Conservation (phyloP, 2,888 invertebrate species). For the Piscicola geometra region DNA sequence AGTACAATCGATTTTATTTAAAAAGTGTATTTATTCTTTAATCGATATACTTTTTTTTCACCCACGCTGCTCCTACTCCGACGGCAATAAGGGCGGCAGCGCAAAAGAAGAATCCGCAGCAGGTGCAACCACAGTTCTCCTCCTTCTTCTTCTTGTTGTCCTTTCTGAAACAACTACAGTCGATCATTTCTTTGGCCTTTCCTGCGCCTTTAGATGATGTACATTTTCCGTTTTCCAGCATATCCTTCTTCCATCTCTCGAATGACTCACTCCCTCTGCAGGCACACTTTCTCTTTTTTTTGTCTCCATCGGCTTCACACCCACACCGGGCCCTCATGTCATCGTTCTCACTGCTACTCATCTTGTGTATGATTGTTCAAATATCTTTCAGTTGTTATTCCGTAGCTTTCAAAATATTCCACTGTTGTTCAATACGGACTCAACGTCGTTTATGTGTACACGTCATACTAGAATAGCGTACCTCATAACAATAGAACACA, state of each 20-base stretch:
- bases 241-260: slow-evolving; percentile 30
- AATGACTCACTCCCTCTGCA: slow-evolving; percentile 26
- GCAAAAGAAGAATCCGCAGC: slow-evolving; percentile 20
- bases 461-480: too few species aligned
- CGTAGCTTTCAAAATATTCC: too few species aligned
- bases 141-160: slow-evolving; percentile 14
- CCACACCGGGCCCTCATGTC: background rate
- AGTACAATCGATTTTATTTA: too few species aligned
- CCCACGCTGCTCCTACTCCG: slow-evolving; percentile 23
- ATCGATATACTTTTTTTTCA: slow-evolving; percentile 32
- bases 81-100: slow-evolving; percentile 28
- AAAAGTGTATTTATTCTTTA: background rate
- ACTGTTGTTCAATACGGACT: too few species aligned
- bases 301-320: background rate
- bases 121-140: slow-evolving; percentile 13
- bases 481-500: too few species aligned
- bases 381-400: too few species aligned
- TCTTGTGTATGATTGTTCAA: too few species aligned
- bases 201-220: background rate
- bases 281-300: background rate
- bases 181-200: background rate
- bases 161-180: background rate
- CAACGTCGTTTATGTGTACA: too few species aligned
- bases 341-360: slow-evolving; percentile 15
- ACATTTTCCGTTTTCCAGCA: slow-evolving; percentile 2